Evolutionary conservation across 2,888 invertebrate species (phyloP), one percentile per base, ranked within the genome.

Genomic region (Rotaria magnacalcarata): DNA sequence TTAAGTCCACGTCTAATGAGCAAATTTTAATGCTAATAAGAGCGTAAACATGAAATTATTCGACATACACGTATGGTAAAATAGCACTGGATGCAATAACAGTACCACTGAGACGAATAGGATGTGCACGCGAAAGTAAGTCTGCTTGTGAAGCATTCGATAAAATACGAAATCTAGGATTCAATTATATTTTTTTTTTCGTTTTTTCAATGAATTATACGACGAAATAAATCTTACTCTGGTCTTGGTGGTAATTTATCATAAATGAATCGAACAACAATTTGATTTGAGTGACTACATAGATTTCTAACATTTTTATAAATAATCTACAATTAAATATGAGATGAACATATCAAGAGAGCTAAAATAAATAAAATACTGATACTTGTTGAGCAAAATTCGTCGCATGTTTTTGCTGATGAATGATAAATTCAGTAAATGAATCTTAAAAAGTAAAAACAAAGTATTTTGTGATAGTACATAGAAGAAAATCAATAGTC

Each of bases 211-310:
- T 11, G 14, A 50, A 50, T 50, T 8, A 11, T 14, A 11, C 50
- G 0, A 14, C 50, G 14, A 8, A 50, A 5, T 21, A 24, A 8
- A 43, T 3, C 75, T 47, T 80, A 80, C 80, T 80, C 80, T 6
- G 47, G 80, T 47, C n/a, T n/a, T 80, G 43, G 43, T 47, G 80
- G 80, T 47, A 80, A n/a, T 47, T 80, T 47, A 47, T 80, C 80
- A 47, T 80, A 80, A 10, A 80, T 8, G 41, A 80, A 80, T 47
- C 80, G 43, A 47, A 80, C 14, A 10, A 41, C 80, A 47, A 80
- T 80, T 80, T 80, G 80, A 47, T 80, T 80, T 14, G 47, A 24
- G 47, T 80, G 47, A 47, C n/a, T 21, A 80, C 80, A 80, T 5
- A 80, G n/a, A 43, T 24, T 80, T 47, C 6, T 47, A 6, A 80